Evolutionary conservation across 2,888 invertebrate genomes (phyloP), one percentile per base, ranked within the genome.

Genomic region (Phortica magna): DNA sequence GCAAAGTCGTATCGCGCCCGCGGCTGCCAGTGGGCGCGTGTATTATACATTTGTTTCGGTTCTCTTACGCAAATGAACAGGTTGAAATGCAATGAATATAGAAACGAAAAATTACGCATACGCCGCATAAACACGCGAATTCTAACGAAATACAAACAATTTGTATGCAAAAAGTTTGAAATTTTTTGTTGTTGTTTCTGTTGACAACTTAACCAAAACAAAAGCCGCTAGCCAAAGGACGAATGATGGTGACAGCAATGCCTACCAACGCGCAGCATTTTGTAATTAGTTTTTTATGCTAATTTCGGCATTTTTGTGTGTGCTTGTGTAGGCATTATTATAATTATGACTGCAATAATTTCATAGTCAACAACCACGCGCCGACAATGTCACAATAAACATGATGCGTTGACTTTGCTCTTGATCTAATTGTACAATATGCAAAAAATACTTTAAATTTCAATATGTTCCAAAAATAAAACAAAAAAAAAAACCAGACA

Each of bases 221-320:
- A 48, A 48, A 14, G 48, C 48, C 9, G 14, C 48, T 48, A 14
- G n/a, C 17, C 59, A n/a, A 17, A 59, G 7, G 19, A 59, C 48
- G 9, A 59, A 59, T 1, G 59, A 59, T 17, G 7, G 19, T 1
- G 59, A 59, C 59, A 1, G 19, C 48, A 48, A 9, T 48, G 48
- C 31, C 22, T 64, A 39, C 64, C 39, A 31, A 14, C 5, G 64
- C 64, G 31, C 39, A 64, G 31, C 22, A 64, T 22, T 14, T 39
- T 14, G 12, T 71, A 71, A 55, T 71, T 71, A 71, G 17, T 53
- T 53, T 55, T 71, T 53, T 71, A 71, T 71, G 70, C 53, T 31
- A 71, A 71, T 71, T 53, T 71, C n/a, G 14, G 39, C 10, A 41
- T 17, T 31, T 31, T 41, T 65, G 14, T 65, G 65, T 14, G 61